Evolutionary conservation across 30 jellyfish, hydroid and myxozoan species (phyloP), one percentile per base, ranked within the genome.

Genomic region (Sanderia malayensis): DNA sequence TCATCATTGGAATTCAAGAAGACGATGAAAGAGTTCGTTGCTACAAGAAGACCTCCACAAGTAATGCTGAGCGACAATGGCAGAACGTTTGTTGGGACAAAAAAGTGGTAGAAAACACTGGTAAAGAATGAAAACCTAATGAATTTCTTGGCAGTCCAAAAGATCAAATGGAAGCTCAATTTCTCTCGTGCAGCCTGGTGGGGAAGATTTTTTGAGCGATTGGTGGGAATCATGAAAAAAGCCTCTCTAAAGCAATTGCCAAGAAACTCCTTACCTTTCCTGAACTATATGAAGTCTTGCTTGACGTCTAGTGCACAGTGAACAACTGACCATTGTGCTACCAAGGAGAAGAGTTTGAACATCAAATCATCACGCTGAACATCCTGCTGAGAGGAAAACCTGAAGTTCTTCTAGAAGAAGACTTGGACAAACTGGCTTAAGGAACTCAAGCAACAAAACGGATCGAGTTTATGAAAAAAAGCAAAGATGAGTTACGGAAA

Each of bases 51-150:
- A 73, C 76, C 64, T 52, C 85, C 85, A 52, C 76, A 73, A 58
- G 76, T 73, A 10, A 73, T 73, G 77, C 79, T 73, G 62, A 73
- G 85, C 46, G 85, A 73, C 85, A 73, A 73, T 53, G 68, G 87
- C 70, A 75, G 70, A 60, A 75, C 87, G 69, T 82, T 72, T 30
- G 75, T 58, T 25, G 82, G 83, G 29, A 61, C 87, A 44, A 58
- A 44, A 31, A 82, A 72, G 59, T 82, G 94, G 94, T 46, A 71
- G 67, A 58, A 82, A 74, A 61, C 70, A 18, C 25, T 82, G 30
- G 44, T 47, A 70, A 67, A 58, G 53, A 41, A 67, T 9, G 93
- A 59, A 73, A 49, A 73, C 76, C 47, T 55, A 24, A 53, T 44
- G 67, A 73, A 73, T 28, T 73, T 29, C 64, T 73, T 73, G 74